Evolutionary conservation across 2,113 vertebrate genomes (phyloP).

Genomic region (Lamprotornis superbus): DNA sequence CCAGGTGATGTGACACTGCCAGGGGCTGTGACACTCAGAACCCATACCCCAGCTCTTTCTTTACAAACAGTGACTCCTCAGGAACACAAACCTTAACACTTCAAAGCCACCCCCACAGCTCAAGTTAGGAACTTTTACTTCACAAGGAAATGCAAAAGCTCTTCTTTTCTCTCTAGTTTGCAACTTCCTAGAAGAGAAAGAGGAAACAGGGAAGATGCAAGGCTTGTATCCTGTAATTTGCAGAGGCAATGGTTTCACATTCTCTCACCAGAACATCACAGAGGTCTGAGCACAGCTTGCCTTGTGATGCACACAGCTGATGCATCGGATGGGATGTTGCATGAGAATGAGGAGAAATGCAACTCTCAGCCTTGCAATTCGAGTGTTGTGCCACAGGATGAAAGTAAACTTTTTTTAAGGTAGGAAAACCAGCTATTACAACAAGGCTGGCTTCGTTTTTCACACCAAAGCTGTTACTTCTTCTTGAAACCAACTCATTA

Average conservation of each 20-base stretch:
- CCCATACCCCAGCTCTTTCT: neutral
- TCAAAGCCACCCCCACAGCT: neutral
- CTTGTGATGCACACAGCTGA: neutral
- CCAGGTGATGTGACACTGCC: no score
- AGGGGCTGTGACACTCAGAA: neutral
- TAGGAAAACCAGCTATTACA: neutral
- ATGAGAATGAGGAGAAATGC: neutral
- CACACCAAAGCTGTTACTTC: neutral
- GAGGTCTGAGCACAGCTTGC: neutral
- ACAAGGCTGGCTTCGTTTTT: neutral
- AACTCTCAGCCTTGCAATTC: neutral
- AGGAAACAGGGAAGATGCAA: neutral
- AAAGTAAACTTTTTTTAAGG: neutral
- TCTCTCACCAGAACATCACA: neutral
- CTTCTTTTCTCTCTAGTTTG: neutral
- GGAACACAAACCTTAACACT: neutral
- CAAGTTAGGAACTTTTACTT: neutral
- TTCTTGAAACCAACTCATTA: neutral
- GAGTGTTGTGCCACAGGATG: neutral
- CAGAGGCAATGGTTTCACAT: neutral
- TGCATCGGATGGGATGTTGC: neutral
- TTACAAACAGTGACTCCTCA: neutral
- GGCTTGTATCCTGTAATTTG: neutral
- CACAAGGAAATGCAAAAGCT: neutral
- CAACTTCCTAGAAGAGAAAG: neutral